Base-by-base conservation (phyloP, 2,888 invertebrate species). In the Nomada flava region DNA sequence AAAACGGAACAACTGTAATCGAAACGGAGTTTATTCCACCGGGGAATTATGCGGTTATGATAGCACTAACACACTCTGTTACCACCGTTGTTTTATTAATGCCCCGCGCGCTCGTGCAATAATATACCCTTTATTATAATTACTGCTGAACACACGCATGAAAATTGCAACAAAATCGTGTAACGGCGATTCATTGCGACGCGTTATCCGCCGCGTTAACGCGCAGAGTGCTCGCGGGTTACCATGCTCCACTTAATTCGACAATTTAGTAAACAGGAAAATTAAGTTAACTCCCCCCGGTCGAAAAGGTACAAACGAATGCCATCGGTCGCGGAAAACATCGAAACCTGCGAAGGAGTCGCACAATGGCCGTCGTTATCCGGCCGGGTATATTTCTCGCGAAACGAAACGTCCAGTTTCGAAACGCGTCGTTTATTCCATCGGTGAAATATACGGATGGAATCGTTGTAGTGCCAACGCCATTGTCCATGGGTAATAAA, bases 401-500 rank as follows among this genome's bases (percentile, higher is more conserved):
- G 18, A 50, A 50, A 18, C 44, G 44, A 62, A 76, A 79, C 42
- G 20, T 13, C 15, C 57, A 36, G 36, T 50, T 64, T 69, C 57
- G 53, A 42, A 26, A 5, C 18, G 29, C n/a, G 11, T 42, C 67
- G 74, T 81, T 82, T 74, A 70, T 70, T 77, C 60, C 62, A 52
- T 63, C 52, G n/a, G 5, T 9, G 26, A 3, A 13, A 67, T 55
- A 52, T 60, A 29, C 18, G 20, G 20, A 9, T n/a, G 2, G 53
- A 5, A 7, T n/a, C 18, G n/a, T 18, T 9, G n/a, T 26, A 9
- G 67, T 15, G 23, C 29, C 53, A 29, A n/a, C 13, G 50, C 63
- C 59, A 84, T 83, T 83, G 83, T 84, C 74, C 76, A 73, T 72
- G 65, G 79, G 76, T 83, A 83, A 84, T 84, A 84, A 84, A 84